phyloP scores from a whole-genome alignment of 1,140 invertebrate genomes.

The Drosophila seguyi region DNA sequence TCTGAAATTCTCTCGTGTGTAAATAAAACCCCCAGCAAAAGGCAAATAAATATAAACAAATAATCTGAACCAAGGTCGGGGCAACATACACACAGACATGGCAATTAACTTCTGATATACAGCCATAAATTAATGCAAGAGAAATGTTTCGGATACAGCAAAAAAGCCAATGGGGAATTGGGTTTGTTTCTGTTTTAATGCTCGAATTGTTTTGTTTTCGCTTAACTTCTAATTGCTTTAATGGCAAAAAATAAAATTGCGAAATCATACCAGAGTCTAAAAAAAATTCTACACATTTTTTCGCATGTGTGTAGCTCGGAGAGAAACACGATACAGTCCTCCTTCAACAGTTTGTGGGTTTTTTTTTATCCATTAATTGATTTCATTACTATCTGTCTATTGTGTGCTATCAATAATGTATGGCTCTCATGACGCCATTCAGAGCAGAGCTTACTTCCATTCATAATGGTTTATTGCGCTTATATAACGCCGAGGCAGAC shows the following conservation, averaged over 20 bases:
- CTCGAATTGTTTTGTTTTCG: constrained; percentile 16
- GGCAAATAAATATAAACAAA: constrained; percentile 37
- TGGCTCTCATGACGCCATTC: constrained; percentile 67
- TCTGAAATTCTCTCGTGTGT: constrained; percentile 46
- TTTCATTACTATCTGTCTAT: constrained; percentile 54
- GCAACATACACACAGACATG: constrained; percentile 5
- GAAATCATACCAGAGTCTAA: constrained; percentile 8
- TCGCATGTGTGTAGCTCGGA: constrained; percentile 47
- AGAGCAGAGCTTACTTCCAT: constrained; percentile 46
- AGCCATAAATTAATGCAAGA: constrained; percentile 42
- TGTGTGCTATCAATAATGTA: constrained; percentile 70
- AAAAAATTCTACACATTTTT: constrained; percentile 33
- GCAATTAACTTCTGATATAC: constrained; percentile 28
- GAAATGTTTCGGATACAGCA: constrained; percentile 29
- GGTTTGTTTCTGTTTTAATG: constrained; percentile 2
- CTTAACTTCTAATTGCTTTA: constrained; percentile 27
- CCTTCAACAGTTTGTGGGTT: constrained; percentile 40
- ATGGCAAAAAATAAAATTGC: constrained; percentile 31
- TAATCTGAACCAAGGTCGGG: constrained; percentile 64
- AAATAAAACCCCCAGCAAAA: constrained; percentile 34
- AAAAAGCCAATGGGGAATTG: constrained; percentile 2
- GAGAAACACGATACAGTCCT: constrained; percentile 31
- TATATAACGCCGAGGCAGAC: constrained; percentile 35
- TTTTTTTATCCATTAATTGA: constrained; percentile 63
- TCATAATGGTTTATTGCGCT: constrained; percentile 57